Percentiles rank a stretch among this genome's conserved stretches.
Conservation (phyloP, 2,888 invertebrate genomes). For the Odontocolon sp. region DNA sequence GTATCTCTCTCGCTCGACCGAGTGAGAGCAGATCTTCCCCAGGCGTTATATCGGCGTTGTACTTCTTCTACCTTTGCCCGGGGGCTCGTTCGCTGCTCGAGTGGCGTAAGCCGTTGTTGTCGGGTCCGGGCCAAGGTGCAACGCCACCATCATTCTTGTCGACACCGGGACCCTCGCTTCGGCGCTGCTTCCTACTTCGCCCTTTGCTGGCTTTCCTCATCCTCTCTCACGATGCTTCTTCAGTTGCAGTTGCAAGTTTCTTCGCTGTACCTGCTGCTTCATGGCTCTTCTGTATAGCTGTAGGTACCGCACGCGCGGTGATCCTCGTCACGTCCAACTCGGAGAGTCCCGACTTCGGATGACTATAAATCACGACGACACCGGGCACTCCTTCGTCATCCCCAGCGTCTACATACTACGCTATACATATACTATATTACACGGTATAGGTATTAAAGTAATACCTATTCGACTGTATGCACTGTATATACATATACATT, state of each 20-base stretch:
- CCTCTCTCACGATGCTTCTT: conserved; percentile 40
- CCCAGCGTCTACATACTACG: conserved; percentile 10
- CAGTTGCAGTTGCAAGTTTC: conserved; percentile 53
- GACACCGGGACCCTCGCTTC: conserved; percentile 30
- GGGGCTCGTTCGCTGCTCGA: conserved; percentile 39
- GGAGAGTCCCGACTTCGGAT: conserved; percentile 21
- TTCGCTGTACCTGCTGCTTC: conserved; percentile 7
- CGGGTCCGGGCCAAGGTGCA: conserved; percentile 65
- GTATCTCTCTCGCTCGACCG: neutral
- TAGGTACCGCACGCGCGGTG: neutral
- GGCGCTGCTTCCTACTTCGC: conserved; percentile 65
- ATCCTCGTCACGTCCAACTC: conserved; percentile 13
- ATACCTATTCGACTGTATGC: too few relatives aligned
- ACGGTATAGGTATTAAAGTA: too few relatives aligned
- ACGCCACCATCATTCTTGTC: conserved; percentile 68
- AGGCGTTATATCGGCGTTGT: conserved; percentile 7
- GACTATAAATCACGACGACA: conserved; percentile 57
- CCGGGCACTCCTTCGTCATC: conserved; percentile 51
- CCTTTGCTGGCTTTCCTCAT: conserved; percentile 33
- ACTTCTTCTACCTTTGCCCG: conserved; percentile 13
- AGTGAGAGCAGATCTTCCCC: neutral
- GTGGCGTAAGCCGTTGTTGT: conserved; percentile 44
- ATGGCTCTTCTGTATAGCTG: neutral
- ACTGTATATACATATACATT: too few relatives aligned
- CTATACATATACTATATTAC: too few relatives aligned